Conservation (phyloP, 2,797 vertebrate species). For the Lutjanus argentimaculatus region DNA sequence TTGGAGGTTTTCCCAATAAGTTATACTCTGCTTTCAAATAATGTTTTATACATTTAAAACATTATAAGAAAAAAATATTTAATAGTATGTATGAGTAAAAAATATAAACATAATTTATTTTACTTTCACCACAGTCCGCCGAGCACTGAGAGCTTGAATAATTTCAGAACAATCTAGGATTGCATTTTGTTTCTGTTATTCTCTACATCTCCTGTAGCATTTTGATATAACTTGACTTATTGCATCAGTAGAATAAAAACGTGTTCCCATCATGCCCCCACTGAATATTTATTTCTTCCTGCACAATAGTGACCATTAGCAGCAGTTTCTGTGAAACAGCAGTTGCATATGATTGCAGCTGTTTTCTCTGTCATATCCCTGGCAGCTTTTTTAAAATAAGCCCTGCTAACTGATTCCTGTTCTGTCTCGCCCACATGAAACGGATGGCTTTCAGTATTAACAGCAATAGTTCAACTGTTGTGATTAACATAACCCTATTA, state of each 20-base stretch:
- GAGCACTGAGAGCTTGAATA: too few species aligned
- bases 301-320: background rate
- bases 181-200: background rate
- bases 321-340: background rate
- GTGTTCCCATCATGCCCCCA: background rate
- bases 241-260: too few species aligned
- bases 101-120: too few species aligned
- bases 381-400: conserved; percentile 27
- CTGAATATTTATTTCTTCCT: background rate
- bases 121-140: too few species aligned
- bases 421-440: conserved; percentile 34
- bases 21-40: too few species aligned
- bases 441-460: conserved; percentile 24
- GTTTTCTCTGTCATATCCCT: background rate
- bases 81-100: too few species aligned
- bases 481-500: conserved; percentile 52
- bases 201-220: background rate
- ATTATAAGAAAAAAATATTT: too few species aligned
- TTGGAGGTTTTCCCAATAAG: too few species aligned
- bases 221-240: background rate
- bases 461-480: conserved; percentile 34
- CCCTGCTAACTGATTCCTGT: conserved; percentile 37
- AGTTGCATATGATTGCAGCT: conserved; percentile 3
- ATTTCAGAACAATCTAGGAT: too few species aligned
- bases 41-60: too few species aligned